Percentiles rank a stretch among this genome's conserved stretches.
Conservation (phyloP, 64 coral and sea anemone species). For the Montipora capricornis region DNA sequence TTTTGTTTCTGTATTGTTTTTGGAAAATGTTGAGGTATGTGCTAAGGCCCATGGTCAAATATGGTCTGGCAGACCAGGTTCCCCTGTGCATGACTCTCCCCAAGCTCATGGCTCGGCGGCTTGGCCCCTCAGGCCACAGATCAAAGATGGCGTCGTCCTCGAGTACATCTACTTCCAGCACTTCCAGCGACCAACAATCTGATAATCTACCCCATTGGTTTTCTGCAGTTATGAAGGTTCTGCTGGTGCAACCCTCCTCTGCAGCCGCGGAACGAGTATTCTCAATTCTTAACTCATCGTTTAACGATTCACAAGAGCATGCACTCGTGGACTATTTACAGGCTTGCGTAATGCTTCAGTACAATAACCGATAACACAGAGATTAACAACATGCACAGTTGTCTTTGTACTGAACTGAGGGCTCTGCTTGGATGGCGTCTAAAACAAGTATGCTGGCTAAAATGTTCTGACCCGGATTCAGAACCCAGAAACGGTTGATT, state of each 20-base stretch:
- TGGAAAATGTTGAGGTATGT: constrained; percentile 81
- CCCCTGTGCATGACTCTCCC: too few species aligned
- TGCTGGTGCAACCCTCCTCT: too few species aligned
- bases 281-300: too few species aligned
- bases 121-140: constrained; percentile 75
- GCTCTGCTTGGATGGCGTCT: neutral
- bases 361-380: neutral
- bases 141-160: constrained; percentile 86
- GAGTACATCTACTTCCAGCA: constrained; percentile 66
- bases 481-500: neutral
- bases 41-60: constrained; percentile 77
- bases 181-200: neutral
- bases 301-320: too few species aligned
- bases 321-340: too few species aligned
- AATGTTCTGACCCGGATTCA: neutral
- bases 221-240: too few species aligned
- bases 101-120: constrained; percentile 71
- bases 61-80: constrained; percentile 7
- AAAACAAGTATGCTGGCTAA: neutral
- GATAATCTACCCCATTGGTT: too few species aligned
- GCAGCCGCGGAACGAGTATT: too few species aligned
- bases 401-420: neutral
- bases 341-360: too few species aligned
- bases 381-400: neutral
- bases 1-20: constrained; percentile 78